phyloP scores from a whole-genome alignment of 2,797 vertebrate genomes.

The Ctenochaetus hawaiiensis region DNA sequence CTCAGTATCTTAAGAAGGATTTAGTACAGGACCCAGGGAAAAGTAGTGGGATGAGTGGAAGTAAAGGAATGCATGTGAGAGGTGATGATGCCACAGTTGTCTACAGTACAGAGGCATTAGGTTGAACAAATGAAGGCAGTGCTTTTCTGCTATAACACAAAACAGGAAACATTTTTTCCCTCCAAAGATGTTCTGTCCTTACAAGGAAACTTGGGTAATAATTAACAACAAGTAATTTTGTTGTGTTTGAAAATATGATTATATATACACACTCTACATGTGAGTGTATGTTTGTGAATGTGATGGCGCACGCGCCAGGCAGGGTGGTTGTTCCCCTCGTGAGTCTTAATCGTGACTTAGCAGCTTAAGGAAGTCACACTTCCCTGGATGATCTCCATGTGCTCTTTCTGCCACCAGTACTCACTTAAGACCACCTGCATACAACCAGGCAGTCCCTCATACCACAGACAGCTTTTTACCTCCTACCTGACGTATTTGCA shows the following conservation, averaged over 20 bases:
- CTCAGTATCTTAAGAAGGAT: slow-evolving; percentile 38
- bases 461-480: not conserved
- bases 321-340: slow-evolving; percentile 69
- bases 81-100: not conserved
- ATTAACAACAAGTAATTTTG: not conserved
- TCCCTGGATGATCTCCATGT: slow-evolving; percentile 78
- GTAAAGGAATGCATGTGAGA: slow-evolving; percentile 10
- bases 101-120: not conserved
- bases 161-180: not conserved
- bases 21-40: slow-evolving; percentile 22
- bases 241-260: slow-evolving; percentile 15
- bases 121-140: not conserved
- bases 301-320: slow-evolving; percentile 29
- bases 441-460: slow-evolving; percentile 11
- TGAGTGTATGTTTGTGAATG: slow-evolving; percentile 18
- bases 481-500: slow-evolving; percentile 4
- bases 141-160: not conserved
- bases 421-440: slow-evolving; percentile 45
- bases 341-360: slow-evolving; percentile 77
- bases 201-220: not conserved
- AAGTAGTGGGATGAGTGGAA: slow-evolving; percentile 3
- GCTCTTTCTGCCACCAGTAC: slow-evolving; percentile 55
- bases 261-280: slow-evolving; percentile 23
- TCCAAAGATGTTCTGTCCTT: not conserved
- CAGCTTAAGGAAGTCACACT: slow-evolving; percentile 83